These are phyloP conservation scores for Brachionus calyciflorus DNA, from an alignment of 1,140 invertebrate genomes.

Conservation along the genomic window DNA sequence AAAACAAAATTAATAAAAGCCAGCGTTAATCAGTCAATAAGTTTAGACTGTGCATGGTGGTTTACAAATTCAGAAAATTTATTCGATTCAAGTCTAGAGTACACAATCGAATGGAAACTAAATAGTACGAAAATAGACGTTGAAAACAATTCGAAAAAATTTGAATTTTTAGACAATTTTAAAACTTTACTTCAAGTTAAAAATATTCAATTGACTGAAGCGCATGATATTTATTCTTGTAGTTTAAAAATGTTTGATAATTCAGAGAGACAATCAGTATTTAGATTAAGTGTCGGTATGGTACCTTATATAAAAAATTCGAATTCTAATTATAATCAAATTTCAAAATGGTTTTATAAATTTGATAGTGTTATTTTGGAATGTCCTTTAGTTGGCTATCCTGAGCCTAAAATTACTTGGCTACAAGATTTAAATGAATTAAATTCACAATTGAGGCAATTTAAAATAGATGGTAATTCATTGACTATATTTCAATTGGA, in stretches of 20 bases:
- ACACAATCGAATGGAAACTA: conserved; percentile 22
- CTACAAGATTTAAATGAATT: background rate
- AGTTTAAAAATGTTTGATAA: background rate
- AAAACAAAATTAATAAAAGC: background rate
- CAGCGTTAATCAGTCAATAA: background rate
- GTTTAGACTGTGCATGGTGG: conserved; percentile 14
- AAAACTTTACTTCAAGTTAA: conserved; percentile 1
- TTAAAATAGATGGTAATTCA: background rate
- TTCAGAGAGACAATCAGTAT: conserved; percentile 9
- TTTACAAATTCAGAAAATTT: background rate
- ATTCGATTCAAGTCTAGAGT: background rate
- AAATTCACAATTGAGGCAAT: background rate
- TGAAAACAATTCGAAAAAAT: background rate
- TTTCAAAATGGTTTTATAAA: background rate
- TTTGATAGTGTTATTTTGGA: background rate
- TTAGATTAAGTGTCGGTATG: background rate
- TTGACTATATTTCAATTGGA: conserved; percentile 1
- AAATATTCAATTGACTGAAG: background rate
- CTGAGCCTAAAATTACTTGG: conserved; percentile 2
- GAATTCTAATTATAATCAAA: background rate
- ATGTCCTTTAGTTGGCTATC: background rate
- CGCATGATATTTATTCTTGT: background rate
- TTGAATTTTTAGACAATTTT: conserved; percentile 35
- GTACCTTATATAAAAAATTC: background rate
- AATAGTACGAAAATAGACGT: background rate